Evolutionary conservation across 2,113 vertebrate genomes (phyloP).

Genomic region (Trogon melanurus): DNA sequence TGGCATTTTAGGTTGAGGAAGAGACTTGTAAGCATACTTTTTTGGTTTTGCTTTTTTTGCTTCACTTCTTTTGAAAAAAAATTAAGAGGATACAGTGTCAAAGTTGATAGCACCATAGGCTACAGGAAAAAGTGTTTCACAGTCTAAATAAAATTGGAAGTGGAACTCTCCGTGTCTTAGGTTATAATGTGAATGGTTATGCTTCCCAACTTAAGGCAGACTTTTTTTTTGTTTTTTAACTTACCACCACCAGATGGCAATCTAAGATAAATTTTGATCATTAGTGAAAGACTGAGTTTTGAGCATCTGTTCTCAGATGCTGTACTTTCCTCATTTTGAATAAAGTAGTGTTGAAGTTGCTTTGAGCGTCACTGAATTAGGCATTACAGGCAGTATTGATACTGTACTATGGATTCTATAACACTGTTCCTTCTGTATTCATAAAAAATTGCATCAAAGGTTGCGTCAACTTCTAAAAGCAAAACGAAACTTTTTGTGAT

Average conservation of each 20-base stretch:
- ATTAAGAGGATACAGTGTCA: background rate
- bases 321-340: background rate
- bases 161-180: background rate
- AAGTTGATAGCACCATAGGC: background rate
- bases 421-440: background rate
- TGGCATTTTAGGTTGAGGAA: background rate
- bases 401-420: background rate
- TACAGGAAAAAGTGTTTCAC: background rate
- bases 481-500: background rate
- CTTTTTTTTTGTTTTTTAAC: background rate
- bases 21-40: background rate
- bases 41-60: background rate
- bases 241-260: constrained; percentile 67
- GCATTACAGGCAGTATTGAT: background rate
- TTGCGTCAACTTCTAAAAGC: background rate
- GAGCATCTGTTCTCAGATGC: background rate
- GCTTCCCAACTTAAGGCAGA: background rate
- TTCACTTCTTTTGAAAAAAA: background rate
- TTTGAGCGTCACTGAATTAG: background rate
- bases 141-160: background rate
- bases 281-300: background rate
- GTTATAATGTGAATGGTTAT: background rate
- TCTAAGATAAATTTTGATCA: constrained; percentile 21
- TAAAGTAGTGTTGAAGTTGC: background rate
- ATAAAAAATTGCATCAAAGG: background rate